A percentile compares a stretch with the other conserved stretches of the same genome.
Conservation (phyloP, 2,797 vertebrate genomes). For the Apodemus agrarius region DNA sequence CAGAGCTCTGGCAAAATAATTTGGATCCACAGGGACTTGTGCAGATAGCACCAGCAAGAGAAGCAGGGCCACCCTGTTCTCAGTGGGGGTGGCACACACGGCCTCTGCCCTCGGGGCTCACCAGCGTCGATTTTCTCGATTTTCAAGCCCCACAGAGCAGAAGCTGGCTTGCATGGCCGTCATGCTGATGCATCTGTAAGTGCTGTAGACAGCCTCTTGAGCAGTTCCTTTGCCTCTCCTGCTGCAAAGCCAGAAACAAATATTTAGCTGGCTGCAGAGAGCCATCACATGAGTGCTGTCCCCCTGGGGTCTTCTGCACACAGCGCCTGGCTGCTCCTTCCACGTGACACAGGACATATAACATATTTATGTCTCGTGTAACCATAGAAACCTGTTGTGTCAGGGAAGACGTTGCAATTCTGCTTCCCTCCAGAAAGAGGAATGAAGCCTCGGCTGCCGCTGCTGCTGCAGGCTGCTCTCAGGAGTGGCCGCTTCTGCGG, state of each 20-base stretch:
- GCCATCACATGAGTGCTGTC: slow-evolving; percentile 43
- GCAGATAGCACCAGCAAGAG: background rate
- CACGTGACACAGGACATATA: slow-evolving; percentile 55
- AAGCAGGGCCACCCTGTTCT: background rate
- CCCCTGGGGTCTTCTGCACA: slow-evolving; percentile 60
- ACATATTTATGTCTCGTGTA: slow-evolving; percentile 79
- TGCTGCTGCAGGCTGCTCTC: slow-evolving; percentile 18
- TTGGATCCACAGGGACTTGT: background rate
- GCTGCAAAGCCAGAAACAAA: slow-evolving; percentile 75
- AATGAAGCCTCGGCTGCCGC: slow-evolving; percentile 74
- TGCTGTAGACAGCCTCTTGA: background rate
- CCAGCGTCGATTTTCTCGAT: background rate
- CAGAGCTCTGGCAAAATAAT: background rate
- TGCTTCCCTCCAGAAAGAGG: slow-evolving; percentile 67
- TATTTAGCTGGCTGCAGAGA: slow-evolving; percentile 73
- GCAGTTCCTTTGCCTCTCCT: slow-evolving; percentile 35
- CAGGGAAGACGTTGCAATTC: slow-evolving; percentile 64
- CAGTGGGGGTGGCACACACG: no score
- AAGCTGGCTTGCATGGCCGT: slow-evolving; percentile 36
- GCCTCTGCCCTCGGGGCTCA: background rate
- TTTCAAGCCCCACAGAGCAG: slow-evolving; percentile 15
- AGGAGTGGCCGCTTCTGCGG: slow-evolving; percentile 61
- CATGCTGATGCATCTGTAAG: background rate
- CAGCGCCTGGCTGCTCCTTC: slow-evolving; percentile 62
- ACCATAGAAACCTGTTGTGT: slow-evolving; percentile 84